Conservation (phyloP, 2,797 vertebrate species). For the Ceryle rudis region DNA sequence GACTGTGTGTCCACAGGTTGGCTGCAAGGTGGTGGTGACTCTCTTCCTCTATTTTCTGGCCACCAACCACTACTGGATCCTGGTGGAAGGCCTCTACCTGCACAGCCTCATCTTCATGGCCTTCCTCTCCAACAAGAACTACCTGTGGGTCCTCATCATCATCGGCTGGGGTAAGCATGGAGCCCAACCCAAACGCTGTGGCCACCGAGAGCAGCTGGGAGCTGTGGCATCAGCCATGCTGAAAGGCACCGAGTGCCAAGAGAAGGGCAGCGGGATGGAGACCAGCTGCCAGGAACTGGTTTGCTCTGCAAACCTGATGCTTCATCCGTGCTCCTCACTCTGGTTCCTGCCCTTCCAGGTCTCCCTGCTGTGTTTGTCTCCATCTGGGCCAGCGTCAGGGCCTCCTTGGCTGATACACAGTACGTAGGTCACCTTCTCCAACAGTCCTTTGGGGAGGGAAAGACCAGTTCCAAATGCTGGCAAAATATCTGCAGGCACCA, state of each 20-base stretch:
- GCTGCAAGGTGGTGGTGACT: slow-evolving; percentile 91
- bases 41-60: slow-evolving; percentile 94
- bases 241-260: fast-evolving
- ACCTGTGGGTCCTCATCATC: slow-evolving; percentile 90
- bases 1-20: slow-evolving; percentile 72
- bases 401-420: slow-evolving; percentile 91
- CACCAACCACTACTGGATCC: slow-evolving; percentile 95
- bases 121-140: slow-evolving; percentile 91
- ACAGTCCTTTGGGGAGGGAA: not conserved
- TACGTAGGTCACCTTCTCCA: slow-evolving; percentile 75
- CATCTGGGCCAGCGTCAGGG: slow-evolving; percentile 90
- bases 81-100: slow-evolving; percentile 93
- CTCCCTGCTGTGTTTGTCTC: slow-evolving; percentile 92
- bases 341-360: slow-evolving; percentile 74
- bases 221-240: not conserved
- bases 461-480: not conserved
- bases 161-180: slow-evolving; percentile 89
- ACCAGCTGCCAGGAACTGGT: not conserved
- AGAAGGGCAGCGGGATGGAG: not conserved
- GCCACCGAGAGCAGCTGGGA: fast-evolving
- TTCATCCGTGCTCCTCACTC: not conserved
- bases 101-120: slow-evolving; percentile 96
- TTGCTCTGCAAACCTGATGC: not conserved
- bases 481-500: not conserved
- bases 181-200: fast-evolving